phyloP scores from a whole-genome alignment of 2,113 vertebrate genomes.

The Scortum barcoo region DNA sequence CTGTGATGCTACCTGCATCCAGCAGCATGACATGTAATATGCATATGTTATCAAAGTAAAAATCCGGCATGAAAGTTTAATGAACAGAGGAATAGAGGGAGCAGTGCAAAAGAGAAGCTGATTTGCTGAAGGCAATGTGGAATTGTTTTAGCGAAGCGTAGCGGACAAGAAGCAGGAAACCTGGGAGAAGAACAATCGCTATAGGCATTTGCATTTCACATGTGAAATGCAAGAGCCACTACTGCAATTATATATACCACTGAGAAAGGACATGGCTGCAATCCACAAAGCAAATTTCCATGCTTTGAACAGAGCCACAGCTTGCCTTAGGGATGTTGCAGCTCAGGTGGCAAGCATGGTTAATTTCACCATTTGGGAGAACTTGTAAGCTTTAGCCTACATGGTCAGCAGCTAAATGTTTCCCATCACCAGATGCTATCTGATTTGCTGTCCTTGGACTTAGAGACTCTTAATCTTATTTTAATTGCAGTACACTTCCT shows the following conservation, averaged over 20 bases:
- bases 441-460: conserved; percentile 60
- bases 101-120: conserved; percentile 71
- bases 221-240: conserved; percentile 66
- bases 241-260: conserved; percentile 76
- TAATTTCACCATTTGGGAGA: conserved; percentile 69
- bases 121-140: conserved; percentile 81
- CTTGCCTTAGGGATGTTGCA: conserved; percentile 64
- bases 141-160: conserved; percentile 82
- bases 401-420: conserved; percentile 60
- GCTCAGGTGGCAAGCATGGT: conserved; percentile 73
- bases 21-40: conserved; percentile 80
- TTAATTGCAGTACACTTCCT: conserved; percentile 49
- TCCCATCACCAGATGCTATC: conserved; percentile 54
- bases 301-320: conserved; percentile 69
- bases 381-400: conserved; percentile 59
- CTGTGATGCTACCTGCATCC: conserved; percentile 75
- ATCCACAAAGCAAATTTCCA: conserved; percentile 73
- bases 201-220: conserved; percentile 74
- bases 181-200: conserved; percentile 77
- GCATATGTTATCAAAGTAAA: conserved; percentile 83
- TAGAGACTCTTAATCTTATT: conserved; percentile 56
- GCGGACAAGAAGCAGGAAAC: conserved; percentile 74
- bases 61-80: conserved; percentile 85
- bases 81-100: conserved; percentile 70
- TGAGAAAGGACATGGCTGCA: conserved; percentile 69